Base-by-base conservation (phyloP, 64 coral and sea anemone genomes). In the Porites australiensis region DNA sequence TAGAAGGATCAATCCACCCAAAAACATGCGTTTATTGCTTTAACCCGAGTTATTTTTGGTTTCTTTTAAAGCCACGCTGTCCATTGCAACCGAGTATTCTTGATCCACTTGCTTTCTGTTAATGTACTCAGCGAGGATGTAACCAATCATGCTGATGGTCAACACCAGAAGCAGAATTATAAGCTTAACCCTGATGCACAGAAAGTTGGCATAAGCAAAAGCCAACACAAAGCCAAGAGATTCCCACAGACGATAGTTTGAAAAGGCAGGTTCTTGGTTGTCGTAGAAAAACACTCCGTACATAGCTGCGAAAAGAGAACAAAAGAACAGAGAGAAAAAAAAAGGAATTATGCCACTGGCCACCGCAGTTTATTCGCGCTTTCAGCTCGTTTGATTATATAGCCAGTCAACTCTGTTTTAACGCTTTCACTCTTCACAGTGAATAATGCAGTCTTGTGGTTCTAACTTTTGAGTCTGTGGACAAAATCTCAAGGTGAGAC, bases 231-330 rank as follows among this genome's bases (percentile, higher is more conserved):
- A 96, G 14, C 98, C 98, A 10, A 99, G 77, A 2, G 98, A 99
- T 64, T 99, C 98, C 98, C 98, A 99, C 13, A 99, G 70, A 59
- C 98, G 94, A 71, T 99, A 99, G 84, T 99, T 99, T 37, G 98
- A 99, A 47, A 99, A 99, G 12, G 98, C 98, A 44, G 98, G 70
- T 52, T 99, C 98, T 75, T 99, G 98, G 57, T 99, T 96, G 23
- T 99, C 94, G 45, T 83, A 19, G 62, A 99, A 99, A 44, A 93
- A 94, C 37, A 95, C 89, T 15, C 98, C 94, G 74, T 99, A 99
- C 75, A 99, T 62, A 21, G 98, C 98, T 99, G 48, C 1, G 87
- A 83, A 65, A 18, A 81, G 75, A 77, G 20, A 93, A 83, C 12
- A 44, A 64, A 82, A 48, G 5, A n/a, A 18, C 64, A 50, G 15